Evolutionary conservation across 2,888 invertebrate genomes (phyloP), one percentile per base, ranked within the genome.

Genomic region (Andrena chrysosceles): DNA sequence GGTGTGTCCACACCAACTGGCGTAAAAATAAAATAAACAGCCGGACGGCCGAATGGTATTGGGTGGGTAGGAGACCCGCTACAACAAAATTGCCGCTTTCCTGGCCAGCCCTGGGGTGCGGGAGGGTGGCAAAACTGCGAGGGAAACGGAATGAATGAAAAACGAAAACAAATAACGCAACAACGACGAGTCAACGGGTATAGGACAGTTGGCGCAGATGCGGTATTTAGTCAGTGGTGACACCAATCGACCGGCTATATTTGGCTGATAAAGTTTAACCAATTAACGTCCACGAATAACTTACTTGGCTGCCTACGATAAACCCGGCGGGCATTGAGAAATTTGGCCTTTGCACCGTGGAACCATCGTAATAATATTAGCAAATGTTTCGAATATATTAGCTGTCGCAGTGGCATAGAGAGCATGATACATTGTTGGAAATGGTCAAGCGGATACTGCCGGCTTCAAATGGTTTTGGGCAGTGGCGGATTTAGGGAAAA

Each of bases 281-380:
- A 87, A 87, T 87, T 87, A 87, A 85, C 74, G 74, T 74, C 80
- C 54, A 29, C 54, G 52, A 74, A 77, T 83, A 83, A 81, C 64
- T 80, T 54, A 64, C 48, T 76, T 62, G 60, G 62, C 52, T 33
- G 29, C 16, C 49, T n/a, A 62, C 59, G 31, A 79, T 77, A 70
- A 80, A 77, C 48, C 13, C 73, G n/a, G 31, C 49, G 52, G 49
- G 52, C 7, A 52, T 49, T 31, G 63, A 35, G 70, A 52, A 66
- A 62, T 42, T 70, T 6, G 23, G 10, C 16, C 42, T 13, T 20
- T 31, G 35, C 20, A 7, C 2, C 13, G n/a, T 4, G 16, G 2
- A 26, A 20, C 26, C 52, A 4, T 10, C 16, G 8, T 16, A 66
- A 33, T 56, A 48, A 33, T 42, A 42, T 42, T n/a, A 23, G 23